A percentile compares a stretch with the other conserved stretches of the same genome.
These are phyloP conservation scores for Holotrichia oblita DNA, from an alignment of 1,140 invertebrate species.

Conservation along the genomic window DNA sequence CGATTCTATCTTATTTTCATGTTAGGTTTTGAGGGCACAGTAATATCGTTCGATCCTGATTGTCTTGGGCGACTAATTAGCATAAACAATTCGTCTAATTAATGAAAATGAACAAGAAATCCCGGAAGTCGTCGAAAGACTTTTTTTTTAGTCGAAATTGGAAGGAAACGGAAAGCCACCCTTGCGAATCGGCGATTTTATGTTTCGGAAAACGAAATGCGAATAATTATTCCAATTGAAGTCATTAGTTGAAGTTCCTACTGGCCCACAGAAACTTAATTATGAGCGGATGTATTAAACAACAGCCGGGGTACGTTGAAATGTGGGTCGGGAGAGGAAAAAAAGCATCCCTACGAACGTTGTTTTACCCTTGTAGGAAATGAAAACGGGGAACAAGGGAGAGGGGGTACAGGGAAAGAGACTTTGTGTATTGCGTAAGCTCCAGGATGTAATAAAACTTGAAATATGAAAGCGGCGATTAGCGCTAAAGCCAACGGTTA, in stretches of 20 bases:
- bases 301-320: neutral
- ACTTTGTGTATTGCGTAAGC: no score
- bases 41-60: no score
- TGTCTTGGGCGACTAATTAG: neutral
- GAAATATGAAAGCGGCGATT: conserved; percentile 3
- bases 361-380: neutral
- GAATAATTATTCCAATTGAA: neutral
- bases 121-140: neutral
- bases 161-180: neutral
- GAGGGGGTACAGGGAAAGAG: neutral
- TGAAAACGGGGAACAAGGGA: neutral
- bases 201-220: conserved; percentile 13
- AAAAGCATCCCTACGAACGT: no score
- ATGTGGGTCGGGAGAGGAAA: neutral
- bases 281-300: conserved; percentile 1
- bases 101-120: neutral
- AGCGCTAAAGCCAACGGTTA: no score
- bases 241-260: neutral
- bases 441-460: neutral
- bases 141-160: neutral
- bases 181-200: neutral
- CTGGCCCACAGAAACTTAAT: neutral
- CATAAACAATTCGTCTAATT: conserved; percentile 8
- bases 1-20: no score
- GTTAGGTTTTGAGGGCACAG: no score